Percentiles rank a stretch among this genome's conserved stretches.
phyloP scores from a whole-genome alignment of 2,888 invertebrate species.

The Lymantria monacha region DNA sequence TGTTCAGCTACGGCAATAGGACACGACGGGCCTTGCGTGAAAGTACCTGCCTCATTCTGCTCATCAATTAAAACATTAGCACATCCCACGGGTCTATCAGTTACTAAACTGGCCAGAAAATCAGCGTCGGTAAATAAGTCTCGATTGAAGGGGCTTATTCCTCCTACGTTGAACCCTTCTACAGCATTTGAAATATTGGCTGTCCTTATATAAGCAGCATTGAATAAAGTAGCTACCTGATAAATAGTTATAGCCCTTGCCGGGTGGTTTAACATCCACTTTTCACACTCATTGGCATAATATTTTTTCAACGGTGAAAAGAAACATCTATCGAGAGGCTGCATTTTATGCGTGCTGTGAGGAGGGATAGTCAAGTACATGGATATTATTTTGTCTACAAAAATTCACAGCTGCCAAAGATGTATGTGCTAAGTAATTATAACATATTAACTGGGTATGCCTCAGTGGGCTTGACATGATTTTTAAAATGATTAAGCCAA shows the following conservation, averaged over 20 bases:
- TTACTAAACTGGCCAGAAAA: not conserved
- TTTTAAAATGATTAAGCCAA: conserved; percentile 35
- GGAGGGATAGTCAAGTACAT: conserved; percentile 19
- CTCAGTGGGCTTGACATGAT: conserved; percentile 23
- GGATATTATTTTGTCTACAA: conserved; percentile 17
- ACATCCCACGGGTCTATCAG: not conserved
- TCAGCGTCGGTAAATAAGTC: conserved; percentile 16
- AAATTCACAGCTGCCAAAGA: conserved; percentile 14
- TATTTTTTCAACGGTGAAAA: conserved; percentile 21
- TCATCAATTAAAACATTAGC: not conserved
- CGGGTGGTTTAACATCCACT: conserved; percentile 10
- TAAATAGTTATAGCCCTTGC: conserved; percentile 11
- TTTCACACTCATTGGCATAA: conserved; percentile 15
- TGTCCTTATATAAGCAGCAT: conserved; percentile 14
- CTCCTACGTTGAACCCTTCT: conserved; percentile 20
- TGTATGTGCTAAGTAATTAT: conserved; percentile 27
- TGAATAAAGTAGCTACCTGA: conserved; percentile 15
- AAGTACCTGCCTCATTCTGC: too few relatives aligned
- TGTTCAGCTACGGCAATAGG: too few relatives aligned
- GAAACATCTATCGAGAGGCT: conserved; percentile 19
- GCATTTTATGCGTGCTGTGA: conserved; percentile 21
- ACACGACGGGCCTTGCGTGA: too few relatives aligned
- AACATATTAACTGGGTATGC: conserved; percentile 33
- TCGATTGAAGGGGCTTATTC: conserved; percentile 17
- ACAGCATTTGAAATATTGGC: conserved; percentile 18